Percentiles rank a stretch among this genome's conserved stretches.
These are phyloP conservation scores for Acomys russatus DNA, from an alignment of 2,797 vertebrate genomes.

Conservation along the genomic window DNA sequence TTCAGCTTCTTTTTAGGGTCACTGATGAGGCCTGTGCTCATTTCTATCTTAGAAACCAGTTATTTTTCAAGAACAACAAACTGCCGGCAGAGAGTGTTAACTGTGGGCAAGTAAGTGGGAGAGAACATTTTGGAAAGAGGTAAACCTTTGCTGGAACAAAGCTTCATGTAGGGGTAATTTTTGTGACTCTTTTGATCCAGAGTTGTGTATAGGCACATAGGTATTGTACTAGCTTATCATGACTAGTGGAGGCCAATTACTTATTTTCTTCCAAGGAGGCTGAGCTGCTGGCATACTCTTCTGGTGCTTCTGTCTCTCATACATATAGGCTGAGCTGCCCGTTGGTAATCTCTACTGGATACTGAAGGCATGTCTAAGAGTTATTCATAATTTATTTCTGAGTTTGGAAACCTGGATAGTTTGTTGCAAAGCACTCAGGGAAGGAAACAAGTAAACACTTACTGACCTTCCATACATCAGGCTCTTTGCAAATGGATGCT, in stretches of 20 bases:
- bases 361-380: neutral
- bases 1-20: slow-evolving; percentile 16
- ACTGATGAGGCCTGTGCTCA: neutral
- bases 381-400: slow-evolving; percentile 40
- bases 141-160: neutral
- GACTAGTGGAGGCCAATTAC: neutral
- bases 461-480: slow-evolving; percentile 4
- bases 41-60: slow-evolving; percentile 30
- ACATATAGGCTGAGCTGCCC: neutral
- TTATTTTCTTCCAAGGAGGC: neutral
- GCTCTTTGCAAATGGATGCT: neutral
- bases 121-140: neutral
- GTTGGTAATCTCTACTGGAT: neutral
- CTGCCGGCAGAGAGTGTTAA: neutral
- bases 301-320: neutral
- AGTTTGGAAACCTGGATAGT: neutral
- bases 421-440: neutral
- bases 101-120: neutral
- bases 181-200: neutral
- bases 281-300: neutral
- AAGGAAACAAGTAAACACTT: neutral
- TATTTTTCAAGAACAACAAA: slow-evolving; percentile 45
- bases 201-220: neutral
- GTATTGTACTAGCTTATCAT: neutral
- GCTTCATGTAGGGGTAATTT: slow-evolving; percentile 1